Percentiles rank a stretch among this genome's conserved stretches.
phyloP scores from a whole-genome alignment of 1,140 invertebrate species.

The Drosophila saltans region DNA sequence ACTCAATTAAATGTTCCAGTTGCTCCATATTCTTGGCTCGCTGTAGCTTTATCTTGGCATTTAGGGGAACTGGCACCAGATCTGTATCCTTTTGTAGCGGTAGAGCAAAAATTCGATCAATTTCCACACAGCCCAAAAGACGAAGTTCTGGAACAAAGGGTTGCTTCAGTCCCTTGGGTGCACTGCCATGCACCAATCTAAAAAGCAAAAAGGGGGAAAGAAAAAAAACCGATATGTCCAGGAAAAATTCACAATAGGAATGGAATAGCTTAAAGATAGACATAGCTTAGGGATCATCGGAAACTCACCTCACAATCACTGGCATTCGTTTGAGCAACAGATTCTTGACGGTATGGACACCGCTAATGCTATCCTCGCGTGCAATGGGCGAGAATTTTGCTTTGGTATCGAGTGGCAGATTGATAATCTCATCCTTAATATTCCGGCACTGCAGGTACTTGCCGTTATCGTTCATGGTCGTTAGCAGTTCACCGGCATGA shows the following conservation, averaged over 20 bases:
- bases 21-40: slow-evolving; percentile 92
- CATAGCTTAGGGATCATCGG: too few relatives aligned
- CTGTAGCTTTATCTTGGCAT: slow-evolving; percentile 93
- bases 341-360: slow-evolving; percentile 94
- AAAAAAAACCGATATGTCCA: neutral
- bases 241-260: neutral
- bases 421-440: slow-evolving; percentile 91
- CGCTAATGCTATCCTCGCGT: slow-evolving; percentile 95
- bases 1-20: slow-evolving; percentile 91
- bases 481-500: slow-evolving; percentile 88
- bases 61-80: slow-evolving; percentile 91
- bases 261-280: too few relatives aligned
- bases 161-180: slow-evolving; percentile 90
- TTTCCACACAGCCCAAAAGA: slow-evolving; percentile 92
- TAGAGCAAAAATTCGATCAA: slow-evolving; percentile 92
- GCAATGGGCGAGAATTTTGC: slow-evolving; percentile 95
- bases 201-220: neutral
- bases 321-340: slow-evolving; percentile 94
- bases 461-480: slow-evolving; percentile 88
- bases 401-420: slow-evolving; percentile 92
- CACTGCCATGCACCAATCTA: slow-evolving; percentile 93
- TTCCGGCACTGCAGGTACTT: slow-evolving; percentile 94
- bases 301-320: slow-evolving; percentile 88
- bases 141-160: slow-evolving; percentile 93
- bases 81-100: slow-evolving; percentile 92